A percentile compares a stretch with the other conserved stretches of the same genome.
Evolutionary conservation across 2,797 vertebrate species (phyloP).

Genomic region (Tapera naevia): DNA sequence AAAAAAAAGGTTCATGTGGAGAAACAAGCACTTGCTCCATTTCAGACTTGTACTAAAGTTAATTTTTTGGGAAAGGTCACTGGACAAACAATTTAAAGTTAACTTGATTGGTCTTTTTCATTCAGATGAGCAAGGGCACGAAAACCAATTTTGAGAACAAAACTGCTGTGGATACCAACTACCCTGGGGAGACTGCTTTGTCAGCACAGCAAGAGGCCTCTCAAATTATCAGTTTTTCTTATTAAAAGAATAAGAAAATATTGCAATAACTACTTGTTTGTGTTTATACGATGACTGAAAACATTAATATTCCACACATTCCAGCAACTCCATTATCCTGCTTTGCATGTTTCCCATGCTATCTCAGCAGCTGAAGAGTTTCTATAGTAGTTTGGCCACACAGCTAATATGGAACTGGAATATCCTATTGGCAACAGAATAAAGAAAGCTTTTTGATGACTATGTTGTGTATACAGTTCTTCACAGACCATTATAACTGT

Average conservation of each 20-base stretch:
- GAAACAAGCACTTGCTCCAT: constrained; percentile 2
- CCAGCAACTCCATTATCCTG: background rate
- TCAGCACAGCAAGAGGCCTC: background rate
- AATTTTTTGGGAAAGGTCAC: constrained; percentile 8
- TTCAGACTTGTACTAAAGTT: background rate
- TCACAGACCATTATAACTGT: background rate
- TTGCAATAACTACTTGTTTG: background rate
- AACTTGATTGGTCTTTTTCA: background rate
- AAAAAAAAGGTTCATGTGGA: background rate
- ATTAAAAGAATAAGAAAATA: background rate
- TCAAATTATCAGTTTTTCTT: background rate
- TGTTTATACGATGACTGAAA: background rate
- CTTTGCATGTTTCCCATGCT: rapidly evolving
- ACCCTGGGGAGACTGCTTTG: background rate
- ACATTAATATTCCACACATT: background rate
- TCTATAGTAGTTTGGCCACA: background rate
- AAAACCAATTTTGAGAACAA: background rate
- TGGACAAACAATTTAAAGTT: background rate
- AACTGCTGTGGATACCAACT: background rate
- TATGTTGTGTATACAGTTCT: background rate
- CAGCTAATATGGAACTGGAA: background rate
- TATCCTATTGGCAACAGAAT: background rate
- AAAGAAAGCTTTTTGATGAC: background rate
- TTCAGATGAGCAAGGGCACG: background rate
- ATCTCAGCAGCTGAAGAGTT: background rate